Evolutionary conservation across 2,888 invertebrate genomes (phyloP).

Genomic region (Pandemis heparana): DNA sequence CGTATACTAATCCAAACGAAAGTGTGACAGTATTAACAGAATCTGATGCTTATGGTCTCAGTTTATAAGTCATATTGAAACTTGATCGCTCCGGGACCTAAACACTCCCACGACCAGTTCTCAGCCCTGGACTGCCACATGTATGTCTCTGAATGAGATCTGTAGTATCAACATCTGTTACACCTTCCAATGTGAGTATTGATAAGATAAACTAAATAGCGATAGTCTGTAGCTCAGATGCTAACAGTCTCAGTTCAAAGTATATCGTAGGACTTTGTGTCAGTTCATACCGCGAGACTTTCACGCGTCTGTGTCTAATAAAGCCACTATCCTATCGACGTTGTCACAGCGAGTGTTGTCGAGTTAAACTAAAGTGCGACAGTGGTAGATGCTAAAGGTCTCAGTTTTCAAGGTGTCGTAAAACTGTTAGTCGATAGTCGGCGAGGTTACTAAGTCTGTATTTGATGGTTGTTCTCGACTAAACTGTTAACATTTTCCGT

Average conservation of each 20-base stretch:
- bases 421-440: slow-evolving; percentile 88
- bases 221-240: slow-evolving; percentile 78
- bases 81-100: slow-evolving; percentile 94
- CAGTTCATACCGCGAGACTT: too few species aligned
- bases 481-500: too few species aligned
- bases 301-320: too few species aligned
- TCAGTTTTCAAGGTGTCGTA: slow-evolving; percentile 93
- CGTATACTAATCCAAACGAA: neutral
- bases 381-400: slow-evolving; percentile 46
- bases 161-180: slow-evolving; percentile 90
- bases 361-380: neutral
- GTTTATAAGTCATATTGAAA: slow-evolving; percentile 94
- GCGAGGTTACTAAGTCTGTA: too few species aligned
- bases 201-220: too few species aligned
- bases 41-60: slow-evolving; percentile 91
- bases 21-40: neutral
- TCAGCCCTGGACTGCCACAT: slow-evolving; percentile 93
- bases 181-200: slow-evolving; percentile 88
- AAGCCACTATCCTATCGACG: too few species aligned
- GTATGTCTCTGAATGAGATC: slow-evolving; percentile 95
- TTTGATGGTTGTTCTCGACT: too few species aligned
- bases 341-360: too few species aligned
- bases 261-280: too few species aligned
- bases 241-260: slow-evolving; percentile 82
- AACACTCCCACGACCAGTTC: slow-evolving; percentile 93